Evolutionary conservation across 2,888 invertebrate genomes (phyloP).

Genomic region (Alcis repandata): DNA sequence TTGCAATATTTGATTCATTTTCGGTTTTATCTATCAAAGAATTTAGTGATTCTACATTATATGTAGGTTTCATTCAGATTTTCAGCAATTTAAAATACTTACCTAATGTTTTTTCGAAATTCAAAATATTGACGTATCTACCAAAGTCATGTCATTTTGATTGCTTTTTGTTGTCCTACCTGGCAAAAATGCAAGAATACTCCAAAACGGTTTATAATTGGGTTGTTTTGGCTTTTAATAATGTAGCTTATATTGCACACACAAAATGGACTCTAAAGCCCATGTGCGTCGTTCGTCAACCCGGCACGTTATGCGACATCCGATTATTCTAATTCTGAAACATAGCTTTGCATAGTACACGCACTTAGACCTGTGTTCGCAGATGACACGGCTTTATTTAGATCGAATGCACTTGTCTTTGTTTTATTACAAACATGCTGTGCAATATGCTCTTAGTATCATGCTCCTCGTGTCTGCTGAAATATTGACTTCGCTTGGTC

Average conservation of each 20-base stretch:
- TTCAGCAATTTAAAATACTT: not conserved
- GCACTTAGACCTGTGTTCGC: constrained; percentile 58
- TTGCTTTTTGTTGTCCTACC: not conserved
- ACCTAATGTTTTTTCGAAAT: constrained; percentile 33
- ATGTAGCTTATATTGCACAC: constrained; percentile 43
- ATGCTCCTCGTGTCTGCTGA: not conserved
- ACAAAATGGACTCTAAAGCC: constrained; percentile 74
- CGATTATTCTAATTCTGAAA: constrained; percentile 74
- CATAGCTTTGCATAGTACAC: constrained; percentile 63
- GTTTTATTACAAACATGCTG: constrained; percentile 54
- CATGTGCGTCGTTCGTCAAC: constrained; percentile 66
- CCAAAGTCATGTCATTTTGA: constrained; percentile 14
- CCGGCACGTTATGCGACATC: constrained; percentile 63
- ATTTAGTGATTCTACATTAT: not conserved
- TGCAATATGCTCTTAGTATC: constrained; percentile 15
- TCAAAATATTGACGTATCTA: constrained; percentile 21
- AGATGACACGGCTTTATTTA: constrained; percentile 72
- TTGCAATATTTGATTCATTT: not conserved
- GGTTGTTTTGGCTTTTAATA: not conserved
- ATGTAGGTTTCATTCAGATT: not conserved
- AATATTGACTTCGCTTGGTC: not conserved
- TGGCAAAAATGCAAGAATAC: not conserved
- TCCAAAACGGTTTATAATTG: not conserved
- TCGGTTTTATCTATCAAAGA: not conserved
- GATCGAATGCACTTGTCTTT: constrained; percentile 63